A percentile compares a stretch with the other conserved stretches of the same genome.
These are phyloP conservation scores for Sebastes steindachneri DNA, from an alignment of 2,797 vertebrate genomes.

Conservation along the genomic window DNA sequence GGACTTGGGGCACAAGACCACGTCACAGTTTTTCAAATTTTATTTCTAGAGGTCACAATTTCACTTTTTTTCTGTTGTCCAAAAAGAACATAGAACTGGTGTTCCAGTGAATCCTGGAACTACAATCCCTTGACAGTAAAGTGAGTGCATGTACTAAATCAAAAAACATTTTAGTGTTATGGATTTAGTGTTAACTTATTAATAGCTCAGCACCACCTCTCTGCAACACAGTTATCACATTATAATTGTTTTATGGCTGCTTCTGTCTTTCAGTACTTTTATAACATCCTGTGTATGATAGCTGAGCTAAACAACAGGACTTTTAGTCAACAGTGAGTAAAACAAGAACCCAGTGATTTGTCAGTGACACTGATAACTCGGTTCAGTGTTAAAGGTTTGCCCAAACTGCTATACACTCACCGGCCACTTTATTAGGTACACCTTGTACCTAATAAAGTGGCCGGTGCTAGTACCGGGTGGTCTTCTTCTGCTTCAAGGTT, in stretches of 20 bases:
- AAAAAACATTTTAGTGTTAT: background rate
- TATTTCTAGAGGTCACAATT: too few species aligned
- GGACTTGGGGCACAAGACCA: too few species aligned
- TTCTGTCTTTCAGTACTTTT: background rate
- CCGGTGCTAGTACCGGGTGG: too few species aligned
- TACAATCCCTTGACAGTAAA: background rate
- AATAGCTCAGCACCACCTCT: background rate
- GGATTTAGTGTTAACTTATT: background rate
- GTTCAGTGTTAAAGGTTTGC: background rate
- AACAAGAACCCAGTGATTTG: background rate
- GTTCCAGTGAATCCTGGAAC: background rate
- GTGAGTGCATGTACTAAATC: background rate
- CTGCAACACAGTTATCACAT: background rate
- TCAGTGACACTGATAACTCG: background rate
- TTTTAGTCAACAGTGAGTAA: background rate
- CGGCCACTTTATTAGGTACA: too few species aligned
- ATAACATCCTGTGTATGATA: background rate
- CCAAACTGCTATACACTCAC: too few species aligned
- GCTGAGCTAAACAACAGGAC: background rate
- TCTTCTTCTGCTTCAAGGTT: too few species aligned
- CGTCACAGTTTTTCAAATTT: too few species aligned
- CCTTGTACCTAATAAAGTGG: accelerated
- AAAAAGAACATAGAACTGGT: background rate
- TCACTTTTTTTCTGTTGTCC: background rate
- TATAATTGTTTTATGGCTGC: background rate